phyloP scores from a whole-genome alignment of 1,140 invertebrate genomes.

The Solenopsis fugax region DNA sequence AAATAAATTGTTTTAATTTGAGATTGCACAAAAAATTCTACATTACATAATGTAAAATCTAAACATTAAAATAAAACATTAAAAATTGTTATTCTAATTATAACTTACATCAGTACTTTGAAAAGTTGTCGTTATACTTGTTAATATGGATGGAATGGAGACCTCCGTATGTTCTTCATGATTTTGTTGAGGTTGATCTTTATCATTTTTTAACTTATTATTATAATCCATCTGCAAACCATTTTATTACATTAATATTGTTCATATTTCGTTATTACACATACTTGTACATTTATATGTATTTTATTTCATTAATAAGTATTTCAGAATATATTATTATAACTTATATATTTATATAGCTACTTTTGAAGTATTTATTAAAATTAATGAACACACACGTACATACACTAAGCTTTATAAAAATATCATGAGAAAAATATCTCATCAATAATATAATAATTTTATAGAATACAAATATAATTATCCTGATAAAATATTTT shows the following conservation, averaged over 20 bases:
- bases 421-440: neutral
- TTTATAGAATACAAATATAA: neutral
- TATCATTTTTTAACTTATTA: slow-evolving; percentile 77
- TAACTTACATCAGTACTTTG: slow-evolving; percentile 83
- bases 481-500: too few relatives aligned
- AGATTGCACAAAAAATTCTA: neutral
- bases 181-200: slow-evolving; percentile 75
- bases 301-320: too few relatives aligned
- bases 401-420: neutral
- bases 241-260: slow-evolving; percentile 13
- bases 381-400: neutral
- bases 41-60: slow-evolving; percentile 12
- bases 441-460: neutral
- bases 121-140: slow-evolving; percentile 75
- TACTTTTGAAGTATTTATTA: neutral
- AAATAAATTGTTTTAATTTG: neutral
- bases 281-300: too few relatives aligned
- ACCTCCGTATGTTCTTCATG: slow-evolving; percentile 74
- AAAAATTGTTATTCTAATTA: neutral
- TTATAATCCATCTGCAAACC: slow-evolving; percentile 77
- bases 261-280: too few relatives aligned
- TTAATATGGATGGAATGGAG: slow-evolving; percentile 81
- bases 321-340: too few relatives aligned
- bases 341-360: neutral
- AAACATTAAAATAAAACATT: neutral